Percentiles rank a stretch among this genome's conserved stretches.
Conservation (phyloP, 1,140 invertebrate species). For the Pogonomyrmex barbatus region DNA sequence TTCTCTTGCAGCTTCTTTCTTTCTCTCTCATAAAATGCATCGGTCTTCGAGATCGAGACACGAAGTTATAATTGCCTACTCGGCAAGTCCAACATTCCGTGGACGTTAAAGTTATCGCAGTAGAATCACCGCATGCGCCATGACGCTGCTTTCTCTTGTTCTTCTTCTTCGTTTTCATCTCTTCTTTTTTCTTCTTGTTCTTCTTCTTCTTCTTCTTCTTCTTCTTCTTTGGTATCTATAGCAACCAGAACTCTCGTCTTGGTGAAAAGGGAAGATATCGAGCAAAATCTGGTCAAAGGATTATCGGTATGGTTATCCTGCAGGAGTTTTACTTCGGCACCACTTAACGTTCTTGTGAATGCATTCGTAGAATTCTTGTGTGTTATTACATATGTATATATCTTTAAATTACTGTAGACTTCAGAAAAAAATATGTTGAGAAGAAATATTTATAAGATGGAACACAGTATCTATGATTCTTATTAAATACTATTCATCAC, state of each 20-base stretch:
- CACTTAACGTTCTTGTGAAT: neutral
- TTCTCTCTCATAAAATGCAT: conserved; percentile 64
- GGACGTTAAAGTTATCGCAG: conserved; percentile 77
- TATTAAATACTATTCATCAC: neutral
- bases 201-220: too few relatives aligned
- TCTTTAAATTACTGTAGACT: neutral
- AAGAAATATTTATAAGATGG: conserved; percentile 1
- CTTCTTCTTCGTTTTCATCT: conserved; percentile 48
- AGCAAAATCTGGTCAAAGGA: conserved; percentile 58
- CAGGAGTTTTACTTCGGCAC: conserved; percentile 1
- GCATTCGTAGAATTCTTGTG: conserved; percentile 17
- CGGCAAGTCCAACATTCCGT: conserved; percentile 72
- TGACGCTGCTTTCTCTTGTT: conserved; percentile 70
- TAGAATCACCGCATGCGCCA: conserved; percentile 71
- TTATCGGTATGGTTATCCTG: conserved; percentile 60
- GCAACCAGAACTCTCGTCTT: conserved; percentile 35
- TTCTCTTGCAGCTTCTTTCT: conserved; percentile 13
- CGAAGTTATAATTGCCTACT: conserved; percentile 76
- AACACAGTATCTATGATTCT: neutral
- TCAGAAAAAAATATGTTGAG: neutral
- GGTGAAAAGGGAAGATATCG: conserved; percentile 64
- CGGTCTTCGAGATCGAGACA: conserved; percentile 66
- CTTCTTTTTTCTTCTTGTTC: conserved; percentile 1
- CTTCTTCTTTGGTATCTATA: neutral
- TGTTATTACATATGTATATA: neutral